phyloP scores from a whole-genome alignment of 1,140 invertebrate species.

The Oryctes rhinoceros region DNA sequence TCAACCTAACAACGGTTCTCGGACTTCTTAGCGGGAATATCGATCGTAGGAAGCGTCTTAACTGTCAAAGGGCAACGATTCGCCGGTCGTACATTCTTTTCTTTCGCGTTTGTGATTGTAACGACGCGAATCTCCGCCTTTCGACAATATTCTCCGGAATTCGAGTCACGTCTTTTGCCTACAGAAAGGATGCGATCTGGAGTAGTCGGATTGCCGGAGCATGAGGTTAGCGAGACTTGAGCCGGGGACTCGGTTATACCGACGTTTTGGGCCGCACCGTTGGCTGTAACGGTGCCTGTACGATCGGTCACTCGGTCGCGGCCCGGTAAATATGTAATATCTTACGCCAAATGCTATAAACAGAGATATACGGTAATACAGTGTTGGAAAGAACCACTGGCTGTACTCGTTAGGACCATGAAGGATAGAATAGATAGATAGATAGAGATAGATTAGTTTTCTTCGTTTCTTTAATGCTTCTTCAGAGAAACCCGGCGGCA shows the following conservation, averaged over 20 bases:
- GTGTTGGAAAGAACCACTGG: no score
- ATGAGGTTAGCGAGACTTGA: not conserved
- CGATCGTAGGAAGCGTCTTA: not conserved
- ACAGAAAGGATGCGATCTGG: conserved; percentile 7
- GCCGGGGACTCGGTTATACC: not conserved
- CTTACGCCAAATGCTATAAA: not conserved
- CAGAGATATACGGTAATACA: no score
- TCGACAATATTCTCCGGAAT: not conserved
- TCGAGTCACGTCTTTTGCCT: conserved; percentile 3
- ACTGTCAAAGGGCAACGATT: not conserved
- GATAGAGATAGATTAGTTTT: no score
- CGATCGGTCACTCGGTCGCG: conserved; percentile 16
- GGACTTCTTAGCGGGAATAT: not conserved
- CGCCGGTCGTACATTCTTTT: not conserved
- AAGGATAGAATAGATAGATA: no score
- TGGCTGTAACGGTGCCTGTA: conserved; percentile 8
- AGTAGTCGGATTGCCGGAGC: not conserved
- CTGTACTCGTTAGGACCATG: no score
- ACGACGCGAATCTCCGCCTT: not conserved
- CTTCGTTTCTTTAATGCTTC: no score
- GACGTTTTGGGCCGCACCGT: not conserved
- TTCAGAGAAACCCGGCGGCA: no score
- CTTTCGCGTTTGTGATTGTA: not conserved
- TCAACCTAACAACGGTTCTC: not conserved
- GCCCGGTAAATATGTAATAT: not conserved